phyloP scores from a whole-genome alignment of 2,113 vertebrate genomes.

The Cyprinus carpio region DNA sequence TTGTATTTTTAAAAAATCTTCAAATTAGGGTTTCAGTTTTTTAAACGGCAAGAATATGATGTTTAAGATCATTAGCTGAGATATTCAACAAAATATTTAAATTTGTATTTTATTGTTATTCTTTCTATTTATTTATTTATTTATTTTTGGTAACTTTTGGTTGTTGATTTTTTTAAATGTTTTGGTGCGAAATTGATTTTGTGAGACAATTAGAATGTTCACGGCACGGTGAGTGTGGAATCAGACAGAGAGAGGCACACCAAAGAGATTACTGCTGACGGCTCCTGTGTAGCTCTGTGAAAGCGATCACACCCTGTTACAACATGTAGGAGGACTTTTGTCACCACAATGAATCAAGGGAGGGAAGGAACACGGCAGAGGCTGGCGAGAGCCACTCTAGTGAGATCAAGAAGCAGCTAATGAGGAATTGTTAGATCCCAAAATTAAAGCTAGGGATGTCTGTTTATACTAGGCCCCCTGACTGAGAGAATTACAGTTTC shows the following conservation, averaged over 20 bases:
- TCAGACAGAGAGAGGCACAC: slow-evolving; percentile 43
- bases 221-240: slow-evolving; percentile 21
- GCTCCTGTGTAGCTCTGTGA: slow-evolving; percentile 54
- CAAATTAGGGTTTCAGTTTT: neutral
- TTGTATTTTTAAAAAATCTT: neutral
- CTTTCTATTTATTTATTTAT: neutral
- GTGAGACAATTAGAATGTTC: slow-evolving; percentile 48
- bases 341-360: slow-evolving; percentile 52
- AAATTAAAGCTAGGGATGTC: slow-evolving; percentile 32
- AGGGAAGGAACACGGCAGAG: slow-evolving; percentile 39
- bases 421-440: slow-evolving; percentile 47
- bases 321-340: slow-evolving; percentile 54
- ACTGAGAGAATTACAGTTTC: slow-evolving; percentile 19
- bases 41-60: neutral
- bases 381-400: slow-evolving; percentile 49
- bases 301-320: slow-evolving; percentile 52
- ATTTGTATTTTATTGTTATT: slow-evolving; percentile 2
- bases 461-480: slow-evolving; percentile 30
- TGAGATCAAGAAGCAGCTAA: slow-evolving; percentile 48
- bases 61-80: neutral
- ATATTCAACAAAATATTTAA: neutral
- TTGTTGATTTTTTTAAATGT: slow-evolving; percentile 1
- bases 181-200: neutral
- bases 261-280: slow-evolving; percentile 48
- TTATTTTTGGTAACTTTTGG: slow-evolving; percentile 14